Conservation (phyloP, 1,140 invertebrate species). For the Nomia melanderi region DNA sequence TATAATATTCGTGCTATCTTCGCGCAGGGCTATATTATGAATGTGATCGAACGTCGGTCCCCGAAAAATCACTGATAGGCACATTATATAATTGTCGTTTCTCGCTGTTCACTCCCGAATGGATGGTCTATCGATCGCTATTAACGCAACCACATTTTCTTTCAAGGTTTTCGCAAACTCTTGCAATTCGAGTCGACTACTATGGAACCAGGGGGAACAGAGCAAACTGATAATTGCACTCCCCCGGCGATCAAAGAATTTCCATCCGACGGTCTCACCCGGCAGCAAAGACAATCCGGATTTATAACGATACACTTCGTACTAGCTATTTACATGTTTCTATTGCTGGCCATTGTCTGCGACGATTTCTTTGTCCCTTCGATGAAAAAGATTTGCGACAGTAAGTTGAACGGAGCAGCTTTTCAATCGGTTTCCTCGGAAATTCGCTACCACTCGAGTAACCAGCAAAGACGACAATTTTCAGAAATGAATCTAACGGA, state of each 20-base stretch:
- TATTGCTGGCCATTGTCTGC: conserved; percentile 83
- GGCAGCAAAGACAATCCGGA: conserved; percentile 77
- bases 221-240: conserved; percentile 74
- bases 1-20: too few relatives aligned
- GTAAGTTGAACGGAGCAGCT: conserved; percentile 71
- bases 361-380: conserved; percentile 84
- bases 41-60: too few relatives aligned
- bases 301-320: conserved; percentile 82
- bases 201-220: neutral
- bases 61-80: too few relatives aligned
- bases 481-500: conserved; percentile 80
- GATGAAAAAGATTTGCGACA: conserved; percentile 83
- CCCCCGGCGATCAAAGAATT: conserved; percentile 81
- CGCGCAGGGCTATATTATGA: too few relatives aligned
- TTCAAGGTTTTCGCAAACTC: conserved; percentile 66
- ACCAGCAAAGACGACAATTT: neutral
- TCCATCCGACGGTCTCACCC: conserved; percentile 81
- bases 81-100: too few relatives aligned
- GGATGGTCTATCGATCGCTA: neutral
- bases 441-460: neutral
- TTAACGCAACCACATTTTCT: neutral
- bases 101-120: neutral
- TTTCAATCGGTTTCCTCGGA: neutral
- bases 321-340: conserved; percentile 82
- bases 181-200: conserved; percentile 60